Base-by-base conservation (phyloP, 2,888 invertebrate genomes). In the Agapostemon virescens region DNA sequence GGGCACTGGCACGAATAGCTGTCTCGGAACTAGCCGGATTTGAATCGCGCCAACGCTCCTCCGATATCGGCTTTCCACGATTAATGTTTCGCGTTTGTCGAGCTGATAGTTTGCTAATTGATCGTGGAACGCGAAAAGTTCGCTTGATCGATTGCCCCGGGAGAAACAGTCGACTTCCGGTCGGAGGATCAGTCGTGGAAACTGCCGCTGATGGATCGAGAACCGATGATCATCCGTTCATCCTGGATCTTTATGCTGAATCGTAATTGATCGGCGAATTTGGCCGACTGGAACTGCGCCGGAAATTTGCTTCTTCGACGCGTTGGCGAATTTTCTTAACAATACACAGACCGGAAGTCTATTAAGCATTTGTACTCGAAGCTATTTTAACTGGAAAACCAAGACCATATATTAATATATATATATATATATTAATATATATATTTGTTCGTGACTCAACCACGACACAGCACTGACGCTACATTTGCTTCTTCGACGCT, bases 11-110 rank as follows among this genome's bases (percentile, higher is more conserved):
- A 9, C 26, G 26, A 55, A 55, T 55, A 26, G 55, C 15, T 55
- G 55, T 26, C 55, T 15, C 26, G 55, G 55, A 26, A 26, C 26
- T 26, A 55, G 26, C 55, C 17, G 26, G 55, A 55, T 55, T 55
- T 55, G 55, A 55, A 55, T 55, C 26, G 55, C 55, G 49, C 49
- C 49, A n/a, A n/a, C 49, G 49, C 55, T 26, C 26, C 26, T 15
- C 26, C 55, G 55, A 55, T 55, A 55, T 55, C 55, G 55, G 26
- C 26, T 55, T 55, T 26, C 55, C 26, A 55, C 55, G 55, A 55
- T 55, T 55, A 55, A 55, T 55, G 55, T 55, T 26, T 26, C 55
- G 26, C 26, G 55, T 55, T 55, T 55, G 55, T 26, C 55, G 26
- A 26, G 55, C 55, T 26, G 55, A 55, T 55, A 26, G 26, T 55